These are phyloP conservation scores for Paratilapia polleni DNA, from an alignment of 2,113 vertebrate genomes.

Conservation along the genomic window DNA sequence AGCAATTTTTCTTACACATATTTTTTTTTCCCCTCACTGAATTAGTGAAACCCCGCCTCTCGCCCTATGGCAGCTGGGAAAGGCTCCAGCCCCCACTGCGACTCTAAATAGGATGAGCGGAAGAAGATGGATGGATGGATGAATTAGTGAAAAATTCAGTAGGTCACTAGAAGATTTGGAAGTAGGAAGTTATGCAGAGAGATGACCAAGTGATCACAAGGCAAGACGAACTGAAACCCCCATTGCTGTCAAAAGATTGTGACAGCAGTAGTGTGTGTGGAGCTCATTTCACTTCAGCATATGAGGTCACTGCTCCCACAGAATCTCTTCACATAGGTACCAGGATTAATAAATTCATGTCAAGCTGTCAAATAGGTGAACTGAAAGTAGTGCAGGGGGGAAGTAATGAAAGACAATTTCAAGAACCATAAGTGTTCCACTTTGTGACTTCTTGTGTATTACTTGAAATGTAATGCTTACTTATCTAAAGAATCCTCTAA, in stretches of 20 bases:
- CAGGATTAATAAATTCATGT: constrained; percentile 31
- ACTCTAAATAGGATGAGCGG: too few relatives aligned
- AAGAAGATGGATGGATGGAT: too few relatives aligned
- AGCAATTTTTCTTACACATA: too few relatives aligned
- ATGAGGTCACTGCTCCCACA: constrained; percentile 9
- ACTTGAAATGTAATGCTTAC: background rate
- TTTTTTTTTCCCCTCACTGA: too few relatives aligned
- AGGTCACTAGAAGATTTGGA: background rate
- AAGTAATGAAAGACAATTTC: background rate
- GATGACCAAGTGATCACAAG: background rate
- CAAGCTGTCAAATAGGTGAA: background rate
- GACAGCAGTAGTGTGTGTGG: background rate
- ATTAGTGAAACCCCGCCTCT: too few relatives aligned
- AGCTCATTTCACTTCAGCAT: constrained; percentile 9
- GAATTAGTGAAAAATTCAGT: fast-evolving
- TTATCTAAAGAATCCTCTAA: constrained; percentile 1
- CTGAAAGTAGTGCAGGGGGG: background rate
- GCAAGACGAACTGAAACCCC: background rate
- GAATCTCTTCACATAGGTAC: constrained; percentile 5
- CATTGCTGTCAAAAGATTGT: background rate
- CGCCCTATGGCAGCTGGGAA: too few relatives aligned
- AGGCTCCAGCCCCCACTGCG: too few relatives aligned
- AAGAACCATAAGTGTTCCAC: background rate
- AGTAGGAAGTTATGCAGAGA: background rate
- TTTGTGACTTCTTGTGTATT: background rate